Percentiles rank a stretch among this genome's conserved stretches.
Evolutionary conservation across 2,797 vertebrate species (phyloP).

Genomic region (Poeciliopsis infans): DNA sequence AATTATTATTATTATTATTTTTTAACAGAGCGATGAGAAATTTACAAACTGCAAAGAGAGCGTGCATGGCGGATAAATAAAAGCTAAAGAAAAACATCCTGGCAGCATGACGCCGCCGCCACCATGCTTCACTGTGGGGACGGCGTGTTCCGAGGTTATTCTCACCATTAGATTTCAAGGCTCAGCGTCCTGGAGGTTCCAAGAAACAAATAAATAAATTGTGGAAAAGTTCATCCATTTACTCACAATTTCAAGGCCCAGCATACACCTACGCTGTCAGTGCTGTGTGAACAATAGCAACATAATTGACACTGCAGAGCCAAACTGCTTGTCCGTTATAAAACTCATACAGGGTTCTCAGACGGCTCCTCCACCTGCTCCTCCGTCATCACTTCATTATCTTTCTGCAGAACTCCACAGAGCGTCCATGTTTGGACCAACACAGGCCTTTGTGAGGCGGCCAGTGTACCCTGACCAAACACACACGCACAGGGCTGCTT

Average conservation of each 20-base stretch:
- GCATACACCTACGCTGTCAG: background rate
- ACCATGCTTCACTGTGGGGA: background rate
- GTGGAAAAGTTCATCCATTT: background rate
- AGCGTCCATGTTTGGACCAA: slow-evolving; percentile 8
- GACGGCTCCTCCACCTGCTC: slow-evolving; percentile 47
- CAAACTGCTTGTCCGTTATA: slow-evolving; percentile 11
- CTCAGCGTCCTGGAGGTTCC: too few relatives aligned
- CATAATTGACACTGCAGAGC: background rate
- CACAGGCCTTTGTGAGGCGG: slow-evolving; percentile 8
- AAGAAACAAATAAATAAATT: too few relatives aligned
- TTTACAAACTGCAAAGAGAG: background rate
- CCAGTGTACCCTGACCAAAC: slow-evolving; percentile 38
- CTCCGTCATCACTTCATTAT: slow-evolving; percentile 50
- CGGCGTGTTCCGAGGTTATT: background rate
- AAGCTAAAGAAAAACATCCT: background rate
- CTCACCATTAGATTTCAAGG: background rate
- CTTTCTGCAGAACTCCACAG: slow-evolving; percentile 11
- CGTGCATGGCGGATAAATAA: background rate
- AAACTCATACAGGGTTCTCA: slow-evolving; percentile 22
- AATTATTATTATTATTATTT: too few relatives aligned
- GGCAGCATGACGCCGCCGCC: background rate
- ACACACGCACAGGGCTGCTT: background rate
- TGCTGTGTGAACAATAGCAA: background rate
- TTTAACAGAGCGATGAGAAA: background rate
- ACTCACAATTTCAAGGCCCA: background rate